Evolutionary conservation across 1,140 invertebrate genomes (phyloP), one percentile per base, ranked within the genome.

Genomic region (Diabrotica virgifera): DNA sequence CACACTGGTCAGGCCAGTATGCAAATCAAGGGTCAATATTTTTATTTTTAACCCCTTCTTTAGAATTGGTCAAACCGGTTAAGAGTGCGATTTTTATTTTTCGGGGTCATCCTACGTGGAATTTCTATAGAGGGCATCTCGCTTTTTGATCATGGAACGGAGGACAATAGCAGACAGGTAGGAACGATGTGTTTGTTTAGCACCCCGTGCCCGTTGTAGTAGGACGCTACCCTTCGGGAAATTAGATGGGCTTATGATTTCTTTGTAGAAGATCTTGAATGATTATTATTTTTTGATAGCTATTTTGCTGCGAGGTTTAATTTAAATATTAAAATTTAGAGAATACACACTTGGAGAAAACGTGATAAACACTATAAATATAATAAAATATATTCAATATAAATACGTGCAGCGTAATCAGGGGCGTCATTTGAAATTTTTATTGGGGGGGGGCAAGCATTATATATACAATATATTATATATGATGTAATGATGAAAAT

Each of bases 1-100:
- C 52, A 54, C 36, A 62, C 60, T 62, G 60, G 60, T 62, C 60
- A 62, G 60, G 60, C 60, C 5, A 62, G 60, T 62, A 62, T 62
- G 60, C 60, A 62, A 62, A 62, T 62, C 13, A 62, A 24, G 60
- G 60, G 60, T 62, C 60, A 62, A 62, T 54, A 62, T 62, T 62
- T 62, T 62, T 53, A 62, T 36, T 52, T 37, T 24, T 54, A 52
- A 62, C 50, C 60, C 60, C 60, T 62, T 62, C 46, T 54, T 62
- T 54, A 62, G 60, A 40, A 38, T 62, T 54, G 60, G 60, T 62
- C 60, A 62, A 62, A 62, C 60, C 60, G 60, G 60, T 62, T 62
- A 54, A 62, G 52, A 62, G 58, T 50, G n/a, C 40, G 13, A 62
- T 62, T 62, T 62, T 62, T 62, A 62, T 62, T 54, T 62, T 62